phyloP scores from a whole-genome alignment of 2,888 invertebrate species.

The Lasioglossum oenotherae region DNA sequence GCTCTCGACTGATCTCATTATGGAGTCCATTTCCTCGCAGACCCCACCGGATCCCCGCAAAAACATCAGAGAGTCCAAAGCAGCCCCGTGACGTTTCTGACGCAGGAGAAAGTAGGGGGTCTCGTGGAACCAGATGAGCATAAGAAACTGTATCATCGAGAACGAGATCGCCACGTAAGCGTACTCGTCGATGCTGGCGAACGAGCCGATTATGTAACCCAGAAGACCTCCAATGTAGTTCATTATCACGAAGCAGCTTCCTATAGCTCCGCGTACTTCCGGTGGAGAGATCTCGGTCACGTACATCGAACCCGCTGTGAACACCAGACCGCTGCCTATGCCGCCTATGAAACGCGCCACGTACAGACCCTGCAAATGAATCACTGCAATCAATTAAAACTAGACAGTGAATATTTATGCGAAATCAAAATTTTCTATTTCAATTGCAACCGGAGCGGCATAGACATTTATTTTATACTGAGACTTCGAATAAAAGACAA shows the following conservation, averaged over 20 bases:
- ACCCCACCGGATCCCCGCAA: conserved; percentile 27
- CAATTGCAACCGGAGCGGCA: no score
- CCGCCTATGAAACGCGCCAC: not conserved
- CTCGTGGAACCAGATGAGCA: not conserved
- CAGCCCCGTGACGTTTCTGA: not conserved
- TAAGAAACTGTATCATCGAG: not conserved
- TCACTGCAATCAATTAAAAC: not conserved
- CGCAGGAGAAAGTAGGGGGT: not conserved
- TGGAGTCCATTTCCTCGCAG: conserved; percentile 41
- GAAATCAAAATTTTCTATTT: no score
- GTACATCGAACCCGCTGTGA: not conserved
- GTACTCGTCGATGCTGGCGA: not conserved
- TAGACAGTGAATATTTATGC: not conserved
- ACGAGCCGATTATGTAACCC: not conserved
- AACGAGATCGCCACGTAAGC: not conserved
- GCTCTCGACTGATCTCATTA: conserved; percentile 27
- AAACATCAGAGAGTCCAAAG: conserved; percentile 24
- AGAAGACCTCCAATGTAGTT: not conserved
- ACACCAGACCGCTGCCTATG: not conserved
- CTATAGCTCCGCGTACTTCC: conserved; percentile 20
- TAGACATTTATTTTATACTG: no score
- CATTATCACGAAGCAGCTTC: not conserved
- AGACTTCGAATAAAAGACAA: no score
- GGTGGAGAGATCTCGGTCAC: conserved; percentile 2
- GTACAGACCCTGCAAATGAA: not conserved